Conservation (phyloP, 2,888 invertebrate species). For the Pristionchus maxplancki region DNA sequence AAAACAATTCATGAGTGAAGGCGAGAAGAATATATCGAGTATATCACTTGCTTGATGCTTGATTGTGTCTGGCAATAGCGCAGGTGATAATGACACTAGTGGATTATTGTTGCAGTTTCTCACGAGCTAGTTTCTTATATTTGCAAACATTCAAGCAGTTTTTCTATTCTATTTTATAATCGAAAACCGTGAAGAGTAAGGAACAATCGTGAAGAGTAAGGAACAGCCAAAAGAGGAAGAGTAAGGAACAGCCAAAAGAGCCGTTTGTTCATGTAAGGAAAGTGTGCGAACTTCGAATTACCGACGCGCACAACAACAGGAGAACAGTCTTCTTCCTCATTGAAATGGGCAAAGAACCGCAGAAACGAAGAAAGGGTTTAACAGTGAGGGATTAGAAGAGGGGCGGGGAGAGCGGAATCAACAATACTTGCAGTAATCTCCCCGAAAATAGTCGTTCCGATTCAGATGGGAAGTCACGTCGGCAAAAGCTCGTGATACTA, state of each 20-base stretch:
- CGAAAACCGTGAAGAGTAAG: too few species aligned
- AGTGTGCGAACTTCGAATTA: neutral
- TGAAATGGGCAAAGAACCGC: neutral
- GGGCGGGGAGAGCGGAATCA: neutral
- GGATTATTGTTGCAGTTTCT: neutral
- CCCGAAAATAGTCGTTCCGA: neutral
- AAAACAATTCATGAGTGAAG: neutral
- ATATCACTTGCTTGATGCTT: neutral
- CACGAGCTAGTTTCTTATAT: neutral
- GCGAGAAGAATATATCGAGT: neutral
- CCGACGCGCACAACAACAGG: neutral
- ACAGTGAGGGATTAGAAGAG: neutral
- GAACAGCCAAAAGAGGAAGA: too few species aligned
- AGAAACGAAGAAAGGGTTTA: neutral
- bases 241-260: too few species aligned
- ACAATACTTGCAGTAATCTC: conserved; percentile 28
- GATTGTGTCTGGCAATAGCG: neutral
- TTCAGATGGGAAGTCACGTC: neutral
- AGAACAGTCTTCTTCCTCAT: neutral
- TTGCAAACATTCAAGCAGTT: neutral
- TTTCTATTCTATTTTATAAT: neutral
- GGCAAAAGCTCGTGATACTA: neutral
- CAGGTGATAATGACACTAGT: neutral
- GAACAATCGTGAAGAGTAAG: too few species aligned
- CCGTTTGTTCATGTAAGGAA: too few species aligned